Evolutionary conservation across 2,888 invertebrate genomes (phyloP), one percentile per base, ranked within the genome.

Genomic region (Heliconius ismenius): DNA sequence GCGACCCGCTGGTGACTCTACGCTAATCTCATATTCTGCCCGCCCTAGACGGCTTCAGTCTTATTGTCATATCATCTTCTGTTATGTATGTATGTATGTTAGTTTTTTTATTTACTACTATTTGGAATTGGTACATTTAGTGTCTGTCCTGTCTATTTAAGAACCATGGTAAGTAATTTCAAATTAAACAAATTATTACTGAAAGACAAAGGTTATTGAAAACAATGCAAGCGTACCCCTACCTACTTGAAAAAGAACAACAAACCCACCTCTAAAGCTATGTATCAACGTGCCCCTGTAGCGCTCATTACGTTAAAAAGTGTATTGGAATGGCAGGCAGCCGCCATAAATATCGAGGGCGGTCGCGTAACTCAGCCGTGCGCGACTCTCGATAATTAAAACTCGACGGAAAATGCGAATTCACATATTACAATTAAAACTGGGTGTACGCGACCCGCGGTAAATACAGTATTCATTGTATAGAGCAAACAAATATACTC

Each of bases 301-400:
- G 87, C 88, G 86, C 92, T 93, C 94, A 93, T 94, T 93, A 93
- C 92, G 92, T 92, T 93, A 93, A 93, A 94, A 94, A 94, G 92
- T 93, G 89, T 94, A 94, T 94, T 91, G 93, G 91, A 90, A 92
- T 88, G 91, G 90, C 86, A 87, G 87, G 89, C 87, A 87, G 89
- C 87, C 84, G 90, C 89, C 91, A 94, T 95, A 95, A 94, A 94
- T 95, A 93, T 89, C 86, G 91, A 89, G 89, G 90, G 95, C 92
- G 95, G 95, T 95, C 95, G 95, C 92, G 93, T 94, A 93, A 91
- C 88, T 94, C 94, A 94, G 86, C 87, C 90, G 87, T 87, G 88
- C 92, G 90, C 92, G 92, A 93, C 92, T 91, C 88, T 89, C 89
- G 92, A 92, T 94, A 94, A 94, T 94, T 94, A 94, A 94, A 94